A percentile compares a stretch with the other conserved stretches of the same genome.
These are phyloP conservation scores for Xyrauchen texanus DNA, from an alignment of 2,113 vertebrate genomes.

Conservation along the genomic window DNA sequence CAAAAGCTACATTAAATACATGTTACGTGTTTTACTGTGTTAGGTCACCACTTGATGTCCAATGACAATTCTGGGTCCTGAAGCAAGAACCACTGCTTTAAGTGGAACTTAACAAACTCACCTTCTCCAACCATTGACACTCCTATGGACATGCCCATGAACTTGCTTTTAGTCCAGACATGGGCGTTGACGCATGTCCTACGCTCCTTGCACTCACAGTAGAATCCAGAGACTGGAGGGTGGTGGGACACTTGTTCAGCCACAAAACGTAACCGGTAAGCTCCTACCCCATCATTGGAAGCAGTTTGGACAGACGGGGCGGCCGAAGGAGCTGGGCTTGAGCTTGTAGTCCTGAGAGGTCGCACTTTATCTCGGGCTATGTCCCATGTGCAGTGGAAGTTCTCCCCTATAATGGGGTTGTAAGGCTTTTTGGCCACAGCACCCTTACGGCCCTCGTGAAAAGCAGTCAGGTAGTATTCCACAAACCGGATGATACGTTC, in stretches of 20 bases:
- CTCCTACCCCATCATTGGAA: constrained; percentile 35
- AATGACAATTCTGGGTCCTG: no score
- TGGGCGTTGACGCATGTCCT: constrained; percentile 85
- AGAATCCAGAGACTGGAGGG: constrained; percentile 88
- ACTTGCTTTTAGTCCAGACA: constrained; percentile 95
- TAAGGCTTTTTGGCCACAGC: constrained; percentile 93
- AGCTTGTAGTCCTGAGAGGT: constrained; percentile 68
- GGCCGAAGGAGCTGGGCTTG: constrained; percentile 58
- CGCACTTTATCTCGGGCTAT: constrained; percentile 81
- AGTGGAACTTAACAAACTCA: constrained; percentile 58
- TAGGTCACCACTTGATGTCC: no score
- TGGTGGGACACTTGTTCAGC: constrained; percentile 93
- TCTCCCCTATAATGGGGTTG: constrained; percentile 91
- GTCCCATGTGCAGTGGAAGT: constrained; percentile 89
- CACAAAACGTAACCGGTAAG: constrained; percentile 84
- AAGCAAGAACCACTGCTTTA: no score
- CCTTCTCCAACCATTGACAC: constrained; percentile 95
- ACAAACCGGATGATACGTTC: constrained; percentile 88
- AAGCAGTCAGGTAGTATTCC: constrained; percentile 92
- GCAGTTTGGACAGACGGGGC: constrained; percentile 58
- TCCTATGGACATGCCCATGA: constrained; percentile 93
- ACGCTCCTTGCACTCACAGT: constrained; percentile 91
- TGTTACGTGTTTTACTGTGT: no score
- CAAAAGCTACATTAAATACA: no score
- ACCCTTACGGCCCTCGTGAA: constrained; percentile 88